These are phyloP conservation scores for Cryptosula pallasiana DNA, from an alignment of 2,888 invertebrate genomes.

Conservation along the genomic window DNA sequence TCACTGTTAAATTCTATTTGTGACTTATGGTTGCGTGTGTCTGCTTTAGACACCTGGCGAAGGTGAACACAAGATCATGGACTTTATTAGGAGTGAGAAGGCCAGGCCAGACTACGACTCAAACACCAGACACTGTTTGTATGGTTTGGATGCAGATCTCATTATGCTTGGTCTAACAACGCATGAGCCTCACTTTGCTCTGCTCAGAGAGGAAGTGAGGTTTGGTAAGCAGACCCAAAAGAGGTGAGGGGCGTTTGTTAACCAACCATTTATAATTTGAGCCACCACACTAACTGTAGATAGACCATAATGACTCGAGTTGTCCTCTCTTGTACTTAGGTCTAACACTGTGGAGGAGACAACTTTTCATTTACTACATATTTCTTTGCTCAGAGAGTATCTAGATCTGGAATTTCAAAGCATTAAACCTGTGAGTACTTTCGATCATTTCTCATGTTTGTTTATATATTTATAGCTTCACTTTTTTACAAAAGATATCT, in stretches of 20 bases:
- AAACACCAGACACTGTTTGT: slow-evolving; percentile 89
- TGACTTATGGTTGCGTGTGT: too few species aligned
- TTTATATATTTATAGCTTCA: too few species aligned
- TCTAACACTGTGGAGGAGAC: slow-evolving; percentile 77
- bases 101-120: slow-evolving; percentile 78
- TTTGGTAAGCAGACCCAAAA: slow-evolving; percentile 49
- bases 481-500: too few species aligned
- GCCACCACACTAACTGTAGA: too few species aligned
- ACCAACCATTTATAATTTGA: too few species aligned
- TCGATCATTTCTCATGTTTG: too few species aligned
- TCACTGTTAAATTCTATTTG: too few species aligned
- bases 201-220: slow-evolving; percentile 83
- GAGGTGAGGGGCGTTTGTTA: too few species aligned
- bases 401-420: slow-evolving; percentile 79
- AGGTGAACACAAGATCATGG: slow-evolving; percentile 98
- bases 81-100: slow-evolving; percentile 80
- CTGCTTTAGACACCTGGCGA: slow-evolving; percentile 81
- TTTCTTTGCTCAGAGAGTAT: slow-evolving; percentile 87
- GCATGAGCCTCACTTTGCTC: slow-evolving; percentile 90
- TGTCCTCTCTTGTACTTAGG: slow-evolving; percentile 32
- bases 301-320: neutral
- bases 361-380: slow-evolving; percentile 84
- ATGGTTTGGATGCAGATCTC: slow-evolving; percentile 94
- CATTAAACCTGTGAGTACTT: slow-evolving; percentile 46
- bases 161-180: slow-evolving; percentile 93